Conservation (phyloP, 35 echinoderm and acorn worm species). For the Apostichopus japonicus region DNA sequence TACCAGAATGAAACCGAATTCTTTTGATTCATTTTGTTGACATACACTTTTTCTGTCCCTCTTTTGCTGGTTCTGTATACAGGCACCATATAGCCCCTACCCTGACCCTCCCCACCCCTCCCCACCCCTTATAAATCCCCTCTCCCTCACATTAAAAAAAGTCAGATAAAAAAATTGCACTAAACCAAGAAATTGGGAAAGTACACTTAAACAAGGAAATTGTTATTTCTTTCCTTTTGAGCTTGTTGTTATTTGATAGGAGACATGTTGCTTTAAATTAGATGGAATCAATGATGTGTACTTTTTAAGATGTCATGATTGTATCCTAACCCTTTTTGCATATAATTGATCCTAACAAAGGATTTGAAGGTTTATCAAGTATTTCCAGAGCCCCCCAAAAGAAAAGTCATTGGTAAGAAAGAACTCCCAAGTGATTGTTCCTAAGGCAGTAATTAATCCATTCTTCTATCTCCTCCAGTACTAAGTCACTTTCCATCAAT, state of each 20-base stretch:
- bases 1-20: too few species aligned
- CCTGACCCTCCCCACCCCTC: not conserved
- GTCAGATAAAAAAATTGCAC: too few species aligned
- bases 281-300: constrained; percentile 6
- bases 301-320: constrained; percentile 36
- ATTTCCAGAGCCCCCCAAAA: not conserved
- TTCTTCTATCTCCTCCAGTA: constrained; percentile 25
- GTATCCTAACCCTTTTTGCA: constrained; percentile 1
- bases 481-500: constrained; percentile 60
- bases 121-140: not conserved
- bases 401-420: constrained; percentile 15
- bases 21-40: not conserved
- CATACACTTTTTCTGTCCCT: not conserved
- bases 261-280: not conserved
- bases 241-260: too few species aligned
- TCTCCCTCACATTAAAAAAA: too few species aligned
- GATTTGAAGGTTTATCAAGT: constrained; percentile 7
- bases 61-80: not conserved
- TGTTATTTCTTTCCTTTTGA: too few species aligned
- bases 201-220: too few species aligned
- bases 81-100: not conserved
- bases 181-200: too few species aligned
- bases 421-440: constrained; percentile 37
- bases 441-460: constrained; percentile 55
- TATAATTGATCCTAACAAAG: constrained; percentile 52